phyloP scores from a whole-genome alignment of 2,113 vertebrate species.

The Phoenicopterus ruber region DNA sequence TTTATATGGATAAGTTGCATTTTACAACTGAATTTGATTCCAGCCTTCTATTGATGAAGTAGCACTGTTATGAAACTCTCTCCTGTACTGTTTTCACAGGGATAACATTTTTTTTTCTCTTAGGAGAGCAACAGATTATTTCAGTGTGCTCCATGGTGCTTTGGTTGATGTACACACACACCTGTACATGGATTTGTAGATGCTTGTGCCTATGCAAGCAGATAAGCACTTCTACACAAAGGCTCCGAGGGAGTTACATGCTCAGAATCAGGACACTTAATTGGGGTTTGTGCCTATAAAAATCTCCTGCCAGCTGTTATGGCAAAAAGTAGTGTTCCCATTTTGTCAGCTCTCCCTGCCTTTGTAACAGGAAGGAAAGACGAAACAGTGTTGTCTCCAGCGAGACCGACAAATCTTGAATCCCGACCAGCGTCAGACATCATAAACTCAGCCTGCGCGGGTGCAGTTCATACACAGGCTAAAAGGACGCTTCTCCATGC shows the following conservation, averaged over 20 bases:
- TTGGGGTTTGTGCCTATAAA: neutral
- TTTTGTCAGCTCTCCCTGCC: neutral
- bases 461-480: neutral
- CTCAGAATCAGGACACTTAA: slow-evolving; percentile 24
- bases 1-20: neutral
- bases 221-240: slow-evolving; percentile 29
- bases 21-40: slow-evolving; percentile 1
- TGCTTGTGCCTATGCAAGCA: slow-evolving; percentile 16
- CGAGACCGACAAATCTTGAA: neutral
- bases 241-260: slow-evolving; percentile 3
- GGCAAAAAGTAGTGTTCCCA: neutral
- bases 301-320: slow-evolving; percentile 6
- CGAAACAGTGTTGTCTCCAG: neutral
- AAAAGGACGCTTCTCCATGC: neutral
- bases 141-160: neutral
- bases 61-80: neutral
- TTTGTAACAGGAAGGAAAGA: neutral
- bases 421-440: neutral
- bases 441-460: neutral
- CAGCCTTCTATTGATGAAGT: neutral
- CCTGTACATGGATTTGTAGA: neutral
- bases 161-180: neutral
- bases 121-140: neutral
- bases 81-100: neutral
- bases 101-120: neutral